Evolutionary conservation across 64 coral and sea anemone species (phyloP).

Genomic region (Actinia tenebrosa): DNA sequence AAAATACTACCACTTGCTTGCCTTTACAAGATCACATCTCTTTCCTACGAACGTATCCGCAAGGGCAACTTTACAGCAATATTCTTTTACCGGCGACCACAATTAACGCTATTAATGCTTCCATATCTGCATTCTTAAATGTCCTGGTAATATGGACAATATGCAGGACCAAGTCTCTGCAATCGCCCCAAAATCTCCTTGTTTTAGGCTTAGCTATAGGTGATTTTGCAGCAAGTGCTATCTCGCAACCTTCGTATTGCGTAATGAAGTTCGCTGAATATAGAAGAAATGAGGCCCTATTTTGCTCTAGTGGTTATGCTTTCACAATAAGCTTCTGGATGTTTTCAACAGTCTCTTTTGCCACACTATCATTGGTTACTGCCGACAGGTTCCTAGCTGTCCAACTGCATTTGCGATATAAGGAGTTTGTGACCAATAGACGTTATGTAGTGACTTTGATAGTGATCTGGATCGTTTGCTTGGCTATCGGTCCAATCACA

Average conservation of each 20-base stretch:
- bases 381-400: not conserved
- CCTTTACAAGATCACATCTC: too few species aligned
- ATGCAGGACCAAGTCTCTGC: not conserved
- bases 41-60: too few species aligned
- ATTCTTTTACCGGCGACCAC: too few species aligned
- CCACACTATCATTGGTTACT: not conserved
- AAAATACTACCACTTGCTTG: too few species aligned
- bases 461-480: not conserved
- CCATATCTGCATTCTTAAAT: not conserved
- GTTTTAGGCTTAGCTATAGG: not conserved
- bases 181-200: not conserved
- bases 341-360: not conserved
- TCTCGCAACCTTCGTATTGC: not conserved
- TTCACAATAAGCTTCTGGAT: not conserved
- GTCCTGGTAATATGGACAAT: not conserved
- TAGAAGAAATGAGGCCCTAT: not conserved
- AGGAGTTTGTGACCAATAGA: not conserved
- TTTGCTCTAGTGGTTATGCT: not conserved
- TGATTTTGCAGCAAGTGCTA: not conserved
- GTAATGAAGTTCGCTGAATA: not conserved
- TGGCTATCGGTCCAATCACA: not conserved
- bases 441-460: not conserved
- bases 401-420: not conserved
- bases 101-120: not conserved
- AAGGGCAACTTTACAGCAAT: too few species aligned